Evolutionary conservation across 2,113 vertebrate genomes (phyloP).

Genomic region (Dipodomys ordii): DNA sequence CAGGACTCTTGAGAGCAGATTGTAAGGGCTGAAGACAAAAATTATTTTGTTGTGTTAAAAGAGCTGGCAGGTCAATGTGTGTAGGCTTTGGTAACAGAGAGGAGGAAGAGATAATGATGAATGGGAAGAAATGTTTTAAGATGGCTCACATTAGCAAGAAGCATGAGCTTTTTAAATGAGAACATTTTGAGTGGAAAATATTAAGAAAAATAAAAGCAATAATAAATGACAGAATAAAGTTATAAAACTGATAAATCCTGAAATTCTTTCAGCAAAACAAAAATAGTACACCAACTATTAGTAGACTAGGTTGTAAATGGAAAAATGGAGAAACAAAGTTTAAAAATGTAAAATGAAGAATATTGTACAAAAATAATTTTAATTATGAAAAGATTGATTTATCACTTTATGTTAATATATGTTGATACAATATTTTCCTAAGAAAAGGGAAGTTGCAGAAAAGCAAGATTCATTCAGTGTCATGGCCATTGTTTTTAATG

Average conservation of each 20-base stretch:
- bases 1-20: background rate
- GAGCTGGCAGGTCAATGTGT: too few species aligned
- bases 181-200: background rate
- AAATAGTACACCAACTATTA: background rate
- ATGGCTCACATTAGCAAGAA: background rate
- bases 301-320: background rate
- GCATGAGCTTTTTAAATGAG: too few species aligned
- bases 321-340: background rate
- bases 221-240: background rate
- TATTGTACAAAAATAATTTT: background rate
- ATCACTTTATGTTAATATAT: background rate
- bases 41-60: background rate
- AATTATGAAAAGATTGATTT: background rate
- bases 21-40: background rate
- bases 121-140: background rate
- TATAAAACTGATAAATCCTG: background rate
- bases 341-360: background rate
- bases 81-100: background rate
- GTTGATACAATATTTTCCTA: background rate
- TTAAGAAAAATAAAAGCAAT: background rate
- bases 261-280: background rate
- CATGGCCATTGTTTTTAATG: background rate
- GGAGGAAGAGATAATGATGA: background rate
- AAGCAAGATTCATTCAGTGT: background rate
- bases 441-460: background rate